Base-by-base conservation (phyloP, 1,140 invertebrate species). In the Augochlora pura region DNA sequence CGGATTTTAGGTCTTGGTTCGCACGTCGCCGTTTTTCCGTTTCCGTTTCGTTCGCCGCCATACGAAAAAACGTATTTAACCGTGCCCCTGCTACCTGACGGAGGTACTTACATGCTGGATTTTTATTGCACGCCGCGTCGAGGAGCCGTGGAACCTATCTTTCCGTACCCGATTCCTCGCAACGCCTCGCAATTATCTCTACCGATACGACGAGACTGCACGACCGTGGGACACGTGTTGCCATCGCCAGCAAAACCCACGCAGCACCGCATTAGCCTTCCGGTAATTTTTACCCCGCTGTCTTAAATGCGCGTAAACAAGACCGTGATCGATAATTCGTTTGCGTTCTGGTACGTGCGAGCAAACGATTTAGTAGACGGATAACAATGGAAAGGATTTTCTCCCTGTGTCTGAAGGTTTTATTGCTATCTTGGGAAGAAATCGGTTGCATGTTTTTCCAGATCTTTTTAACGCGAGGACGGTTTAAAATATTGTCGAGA, bases 81-180 rank as follows among this genome's bases (percentile, higher is more conserved):
- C 18, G n/a, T 25, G 64, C 68, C 32, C 27, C 1, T n/a, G 39
- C 3, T 75, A 80, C 77, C 77, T 75, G 71, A 14, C 4, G 38
- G 71, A 67, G 71, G 71, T 54, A 73, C 49, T 52, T 18, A 6
- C 21, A 57, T 32, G 0, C 54, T 27, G 23, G 14, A n/a, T 18
- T 73, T 82, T 82, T 82, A 78, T 73, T 66, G 39, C 25, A 16
- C 46, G 32, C 2, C 46, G 74, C 21, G 54, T 23, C 39, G 39
- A 7, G 39, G 39, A 7, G 42, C 12, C 10, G 12, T 14, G 42
- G 10, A 42, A 42, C 63, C n/a, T 67, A 59, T 42, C 49, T 27
- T 18, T n/a, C 1, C 9, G 21, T 12, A n/a, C 7, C 21, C 27
- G 16, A 39, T 14, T 25, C 7, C 25, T 62, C n/a, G 14, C 62